Conservation (phyloP, 2,888 invertebrate species). For the Lordiphosa fenestrarum region DNA sequence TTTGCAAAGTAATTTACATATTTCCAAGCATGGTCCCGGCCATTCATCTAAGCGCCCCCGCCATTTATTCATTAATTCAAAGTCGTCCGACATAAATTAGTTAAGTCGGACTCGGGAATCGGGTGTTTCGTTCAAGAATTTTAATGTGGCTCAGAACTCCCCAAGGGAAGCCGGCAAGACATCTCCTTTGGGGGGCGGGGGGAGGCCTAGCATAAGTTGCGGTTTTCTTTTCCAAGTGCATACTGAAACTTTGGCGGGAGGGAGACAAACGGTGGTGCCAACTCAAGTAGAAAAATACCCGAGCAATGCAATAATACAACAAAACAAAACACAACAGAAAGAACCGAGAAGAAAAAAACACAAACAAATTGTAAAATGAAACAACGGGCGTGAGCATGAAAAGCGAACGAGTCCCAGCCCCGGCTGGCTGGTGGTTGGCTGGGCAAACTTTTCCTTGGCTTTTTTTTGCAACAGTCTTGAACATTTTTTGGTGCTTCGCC, state of each 20-base stretch:
- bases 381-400: conserved; percentile 71
- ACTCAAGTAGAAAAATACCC: conserved; percentile 75
- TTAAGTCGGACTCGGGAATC: conserved; percentile 60
- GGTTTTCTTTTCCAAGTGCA: conserved; percentile 65
- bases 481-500: conserved; percentile 56
- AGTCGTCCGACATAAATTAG: conserved; percentile 75
- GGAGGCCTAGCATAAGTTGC: conserved; percentile 61
- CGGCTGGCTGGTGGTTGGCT: conserved; percentile 23
- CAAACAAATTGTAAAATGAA: conserved; percentile 57
- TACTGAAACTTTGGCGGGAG: conserved; percentile 37
- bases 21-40: conserved; percentile 45
- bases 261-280: conserved; percentile 54
- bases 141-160: conserved; percentile 59
- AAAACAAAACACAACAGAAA: conserved; percentile 21
- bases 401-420: conserved; percentile 46
- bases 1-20: conserved; percentile 64
- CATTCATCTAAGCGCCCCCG: conserved; percentile 71
- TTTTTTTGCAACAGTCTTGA: conserved; percentile 67
- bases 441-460: conserved; percentile 61
- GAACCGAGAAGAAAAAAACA: conserved; percentile 31
- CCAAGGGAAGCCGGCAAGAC: conserved; percentile 22
- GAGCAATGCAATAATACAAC: conserved; percentile 65
- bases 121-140: conserved; percentile 60
- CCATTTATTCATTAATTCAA: conserved; percentile 74
- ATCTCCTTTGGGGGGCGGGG: conserved; percentile 10